phyloP scores from a whole-genome alignment of 2,888 invertebrate species.

The Drosophila koepferae region DNA sequence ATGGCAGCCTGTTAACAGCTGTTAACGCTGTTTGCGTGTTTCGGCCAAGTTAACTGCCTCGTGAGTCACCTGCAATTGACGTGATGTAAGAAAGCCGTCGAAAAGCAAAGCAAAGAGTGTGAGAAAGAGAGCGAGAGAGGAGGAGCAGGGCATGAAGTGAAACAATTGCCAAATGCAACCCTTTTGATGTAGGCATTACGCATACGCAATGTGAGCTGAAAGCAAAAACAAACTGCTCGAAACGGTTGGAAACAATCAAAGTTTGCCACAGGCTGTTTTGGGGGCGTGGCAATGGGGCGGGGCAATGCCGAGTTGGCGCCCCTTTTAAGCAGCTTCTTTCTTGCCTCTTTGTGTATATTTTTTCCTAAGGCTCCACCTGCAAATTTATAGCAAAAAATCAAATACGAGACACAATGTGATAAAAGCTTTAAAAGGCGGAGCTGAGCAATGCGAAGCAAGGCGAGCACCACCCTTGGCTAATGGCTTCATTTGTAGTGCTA shows the following conservation, averaged over 20 bases:
- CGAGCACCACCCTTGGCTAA: conserved; percentile 42
- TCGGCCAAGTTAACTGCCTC: conserved; percentile 54
- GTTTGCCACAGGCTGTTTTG: conserved; percentile 53
- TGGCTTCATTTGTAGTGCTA: conserved; percentile 65
- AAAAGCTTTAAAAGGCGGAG: conserved; percentile 43
- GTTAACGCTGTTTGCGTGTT: conserved; percentile 68
- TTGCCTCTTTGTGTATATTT: conserved; percentile 21
- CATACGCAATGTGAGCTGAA: conserved; percentile 65
- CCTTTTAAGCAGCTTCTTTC: conserved; percentile 45
- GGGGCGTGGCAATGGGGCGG: background rate
- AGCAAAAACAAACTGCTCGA: conserved; percentile 30
- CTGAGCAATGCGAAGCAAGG: conserved; percentile 3
- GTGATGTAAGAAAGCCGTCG: conserved; percentile 23
- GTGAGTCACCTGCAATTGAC: conserved; percentile 80
- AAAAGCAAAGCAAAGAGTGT: background rate
- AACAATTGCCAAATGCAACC: conserved; percentile 48
- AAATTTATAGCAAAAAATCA: conserved; percentile 59
- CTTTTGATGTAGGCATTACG: conserved; percentile 61
- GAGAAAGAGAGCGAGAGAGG: background rate
- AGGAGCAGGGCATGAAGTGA: background rate
- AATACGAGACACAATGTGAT: conserved; percentile 44
- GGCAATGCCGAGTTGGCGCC: conserved; percentile 11
- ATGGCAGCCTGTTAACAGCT: conserved; percentile 70
- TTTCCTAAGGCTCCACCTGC: conserved; percentile 29
- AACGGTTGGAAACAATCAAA: conserved; percentile 64